phyloP scores from a whole-genome alignment of 2,113 vertebrate species.

The Riparia riparia region DNA sequence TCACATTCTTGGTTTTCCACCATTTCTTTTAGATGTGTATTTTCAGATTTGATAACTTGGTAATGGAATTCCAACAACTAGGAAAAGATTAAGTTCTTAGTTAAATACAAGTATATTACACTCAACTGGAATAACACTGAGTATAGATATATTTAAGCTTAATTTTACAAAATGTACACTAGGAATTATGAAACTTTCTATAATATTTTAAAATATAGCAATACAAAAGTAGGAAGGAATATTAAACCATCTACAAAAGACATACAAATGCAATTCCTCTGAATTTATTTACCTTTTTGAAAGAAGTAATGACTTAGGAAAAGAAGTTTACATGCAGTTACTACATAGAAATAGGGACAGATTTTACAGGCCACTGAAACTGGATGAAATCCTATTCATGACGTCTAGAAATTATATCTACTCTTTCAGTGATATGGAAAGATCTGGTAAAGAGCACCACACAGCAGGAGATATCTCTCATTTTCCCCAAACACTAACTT shows the following conservation, averaged over 20 bases:
- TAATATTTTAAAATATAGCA: background rate
- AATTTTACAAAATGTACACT: background rate
- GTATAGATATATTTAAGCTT: background rate
- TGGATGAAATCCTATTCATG: background rate
- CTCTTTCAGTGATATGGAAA: background rate
- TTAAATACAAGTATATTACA: background rate
- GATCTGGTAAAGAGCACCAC: background rate
- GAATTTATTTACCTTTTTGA: background rate
- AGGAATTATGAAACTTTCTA: background rate
- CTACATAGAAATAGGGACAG: background rate
- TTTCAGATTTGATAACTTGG: slow-evolving; percentile 64
- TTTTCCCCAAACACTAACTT: background rate
- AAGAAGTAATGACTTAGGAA: background rate
- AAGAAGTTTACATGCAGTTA: background rate
- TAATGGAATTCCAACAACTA: slow-evolving; percentile 65
- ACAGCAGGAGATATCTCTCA: background rate
- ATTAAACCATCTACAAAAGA: background rate
- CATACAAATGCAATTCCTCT: background rate
- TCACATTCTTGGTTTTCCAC: slow-evolving; percentile 60
- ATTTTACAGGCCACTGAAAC: background rate
- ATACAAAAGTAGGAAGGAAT: background rate
- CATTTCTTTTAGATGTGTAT: slow-evolving; percentile 69
- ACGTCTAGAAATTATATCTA: background rate
- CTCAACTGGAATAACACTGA: background rate
- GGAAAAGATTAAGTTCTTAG: slow-evolving; percentile 15